Base-by-base conservation (phyloP, 2,113 vertebrate species). In the Chitala chitala region DNA sequence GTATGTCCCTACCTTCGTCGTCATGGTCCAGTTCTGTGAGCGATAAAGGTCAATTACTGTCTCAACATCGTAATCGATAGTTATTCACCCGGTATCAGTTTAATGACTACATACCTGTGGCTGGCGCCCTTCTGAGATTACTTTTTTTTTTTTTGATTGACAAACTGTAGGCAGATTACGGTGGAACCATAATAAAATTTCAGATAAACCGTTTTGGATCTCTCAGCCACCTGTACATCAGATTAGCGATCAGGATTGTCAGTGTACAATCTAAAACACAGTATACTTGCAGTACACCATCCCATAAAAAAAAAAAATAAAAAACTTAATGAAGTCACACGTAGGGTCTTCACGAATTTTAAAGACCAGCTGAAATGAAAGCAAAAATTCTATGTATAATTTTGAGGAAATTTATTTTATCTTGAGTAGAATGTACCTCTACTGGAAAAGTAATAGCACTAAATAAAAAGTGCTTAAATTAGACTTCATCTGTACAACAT, bases 181-280 rank as follows among this genome's bases (percentile, higher is more conserved):
- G 4, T 29, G 24, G 40, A 69, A 29, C 46, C 29, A 65, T 12
- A 65, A 75, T 36, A 31, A 44, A 42, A 61, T 38, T 38, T 33
- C 82, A 83, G 87, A 89, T 88, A 89, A 87, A 88, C 85, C 48
- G 51, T 76, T 26, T 69, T 59, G n/a, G 42, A 56, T 76, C 86
- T 79, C 77, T 81, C 80, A 78, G 83, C 85, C 86, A 88, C 87
- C 86, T 86, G 87, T 83, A 82, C 84, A 84, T 79, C 80, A 86
- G 85, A 90, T 90, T 89, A 90, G 84, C 63, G 78, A 80, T 85
- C 89, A 88, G 86, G 75, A 80, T 83, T 7, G 85, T 69, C 80
- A 50, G 73, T 74, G 82, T 54, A 75, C 76, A 80, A 71, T 40
- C 31, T 50, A 53, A 48, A 59, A 74, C 58, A 51, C 20, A 44